Percentiles rank a stretch among this genome's conserved stretches.
phyloP scores from a whole-genome alignment of 1,140 invertebrate genomes.

The Triops longicaudatus region DNA sequence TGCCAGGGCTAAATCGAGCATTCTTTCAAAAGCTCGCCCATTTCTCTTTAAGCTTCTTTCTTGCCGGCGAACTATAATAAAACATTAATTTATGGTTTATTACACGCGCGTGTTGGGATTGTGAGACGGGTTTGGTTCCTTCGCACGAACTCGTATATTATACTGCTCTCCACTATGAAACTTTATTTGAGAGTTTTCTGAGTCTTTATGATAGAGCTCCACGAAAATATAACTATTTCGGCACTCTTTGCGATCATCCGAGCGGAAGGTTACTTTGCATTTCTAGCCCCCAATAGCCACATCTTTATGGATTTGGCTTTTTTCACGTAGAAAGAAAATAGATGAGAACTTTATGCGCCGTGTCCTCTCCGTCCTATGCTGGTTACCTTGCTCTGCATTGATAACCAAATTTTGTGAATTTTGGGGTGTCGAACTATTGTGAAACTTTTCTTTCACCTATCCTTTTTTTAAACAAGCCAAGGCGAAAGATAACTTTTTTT shows the following conservation, averaged over 20 bases:
- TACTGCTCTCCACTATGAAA: not conserved
- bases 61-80: constrained; percentile 2
- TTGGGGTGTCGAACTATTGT: not conserved
- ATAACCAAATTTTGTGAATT: not conserved
- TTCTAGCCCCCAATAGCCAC: constrained; percentile 7
- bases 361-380: not conserved
- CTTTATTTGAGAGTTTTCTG: constrained; percentile 5
- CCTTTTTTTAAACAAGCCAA: not conserved
- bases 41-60: not conserved
- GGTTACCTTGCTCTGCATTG: constrained; percentile 1
- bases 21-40: not conserved
- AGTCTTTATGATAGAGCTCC: not conserved
- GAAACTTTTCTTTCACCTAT: not conserved
- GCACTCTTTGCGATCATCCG: constrained; percentile 14
- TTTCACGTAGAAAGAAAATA: not conserved
- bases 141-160: constrained; percentile 9
- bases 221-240: constrained; percentile 13
- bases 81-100: constrained; percentile 16
- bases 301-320: not conserved
- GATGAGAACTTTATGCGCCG: not conserved
- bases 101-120: constrained; percentile 9
- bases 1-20: not conserved
- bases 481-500: not conserved
- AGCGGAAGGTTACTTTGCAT: constrained; percentile 14
- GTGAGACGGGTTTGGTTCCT: not conserved